Percentiles rank a stretch among this genome's conserved stretches.
phyloP scores from a whole-genome alignment of 2,113 vertebrate genomes.

The Alligator sinensis region DNA sequence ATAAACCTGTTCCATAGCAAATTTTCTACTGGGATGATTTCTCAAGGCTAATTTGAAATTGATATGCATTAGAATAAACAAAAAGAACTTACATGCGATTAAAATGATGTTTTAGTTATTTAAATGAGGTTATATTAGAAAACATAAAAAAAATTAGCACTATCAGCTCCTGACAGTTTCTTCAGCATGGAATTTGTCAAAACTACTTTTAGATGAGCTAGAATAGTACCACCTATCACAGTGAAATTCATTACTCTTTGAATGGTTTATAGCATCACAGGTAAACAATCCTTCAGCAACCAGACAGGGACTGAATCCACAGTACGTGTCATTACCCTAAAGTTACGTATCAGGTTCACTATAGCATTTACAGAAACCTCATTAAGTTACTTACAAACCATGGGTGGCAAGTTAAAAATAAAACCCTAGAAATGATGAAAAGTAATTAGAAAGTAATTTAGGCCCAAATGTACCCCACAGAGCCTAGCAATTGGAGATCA shows the following conservation, averaged over 20 bases:
- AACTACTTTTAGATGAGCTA: background rate
- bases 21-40: background rate
- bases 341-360: background rate
- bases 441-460: slow-evolving; percentile 55
- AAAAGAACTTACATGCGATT: background rate
- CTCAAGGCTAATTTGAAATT: background rate
- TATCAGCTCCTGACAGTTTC: background rate
- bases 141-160: background rate
- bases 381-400: slow-evolving; percentile 25
- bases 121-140: rapidly evolving
- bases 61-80: background rate
- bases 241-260: background rate
- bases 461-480: slow-evolving; percentile 3
- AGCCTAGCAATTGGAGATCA: slow-evolving; percentile 31
- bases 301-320: slow-evolving; percentile 31
- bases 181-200: background rate
- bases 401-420: background rate
- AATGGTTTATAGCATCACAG: slow-evolving; percentile 22
- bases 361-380: slow-evolving; percentile 32
- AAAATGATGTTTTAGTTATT: background rate
- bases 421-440: slow-evolving; percentile 4
- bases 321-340: slow-evolving; percentile 20
- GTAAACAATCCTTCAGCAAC: slow-evolving; percentile 30
- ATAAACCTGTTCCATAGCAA: background rate
- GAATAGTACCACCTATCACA: background rate